phyloP scores from a whole-genome alignment of 2,113 vertebrate species.

The Uropsilus gracilis region DNA sequence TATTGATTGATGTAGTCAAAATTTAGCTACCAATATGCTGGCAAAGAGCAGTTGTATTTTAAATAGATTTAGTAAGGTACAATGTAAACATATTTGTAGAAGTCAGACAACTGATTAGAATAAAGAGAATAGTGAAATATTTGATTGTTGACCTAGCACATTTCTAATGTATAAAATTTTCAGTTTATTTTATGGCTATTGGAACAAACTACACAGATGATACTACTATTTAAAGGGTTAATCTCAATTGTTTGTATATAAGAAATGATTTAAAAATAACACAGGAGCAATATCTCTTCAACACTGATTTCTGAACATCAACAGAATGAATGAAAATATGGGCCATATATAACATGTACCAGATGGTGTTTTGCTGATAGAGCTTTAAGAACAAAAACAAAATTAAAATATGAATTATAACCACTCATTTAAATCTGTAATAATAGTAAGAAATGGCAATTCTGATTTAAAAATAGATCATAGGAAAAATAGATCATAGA shows the following conservation, averaged over 20 bases:
- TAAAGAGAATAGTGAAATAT: neutral
- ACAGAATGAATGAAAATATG: slow-evolving; percentile 75
- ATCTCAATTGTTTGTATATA: slow-evolving; percentile 56
- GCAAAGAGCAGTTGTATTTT: neutral
- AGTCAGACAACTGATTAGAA: neutral
- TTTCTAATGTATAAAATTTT: neutral
- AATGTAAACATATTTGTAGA: neutral
- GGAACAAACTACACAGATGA: neutral
- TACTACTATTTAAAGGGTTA: neutral
- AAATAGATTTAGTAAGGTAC: neutral
- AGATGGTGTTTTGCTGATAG: slow-evolving; percentile 76
- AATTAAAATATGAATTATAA: slow-evolving; percentile 79
- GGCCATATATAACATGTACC: slow-evolving; percentile 77
- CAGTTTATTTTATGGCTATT: neutral
- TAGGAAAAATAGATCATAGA: slow-evolving; percentile 59
- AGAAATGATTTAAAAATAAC: slow-evolving; percentile 37
- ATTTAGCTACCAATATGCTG: neutral
- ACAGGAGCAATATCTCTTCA: neutral
- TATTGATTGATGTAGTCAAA: neutral
- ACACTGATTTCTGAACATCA: slow-evolving; percentile 66
- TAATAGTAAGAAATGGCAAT: slow-evolving; percentile 75
- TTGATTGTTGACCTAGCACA: neutral
- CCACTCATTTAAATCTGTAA: slow-evolving; percentile 77
- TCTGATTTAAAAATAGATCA: slow-evolving; percentile 71
- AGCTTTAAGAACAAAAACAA: slow-evolving; percentile 67